phyloP scores from a whole-genome alignment of 2,888 invertebrate genomes.

The Hecatera dysodea region DNA sequence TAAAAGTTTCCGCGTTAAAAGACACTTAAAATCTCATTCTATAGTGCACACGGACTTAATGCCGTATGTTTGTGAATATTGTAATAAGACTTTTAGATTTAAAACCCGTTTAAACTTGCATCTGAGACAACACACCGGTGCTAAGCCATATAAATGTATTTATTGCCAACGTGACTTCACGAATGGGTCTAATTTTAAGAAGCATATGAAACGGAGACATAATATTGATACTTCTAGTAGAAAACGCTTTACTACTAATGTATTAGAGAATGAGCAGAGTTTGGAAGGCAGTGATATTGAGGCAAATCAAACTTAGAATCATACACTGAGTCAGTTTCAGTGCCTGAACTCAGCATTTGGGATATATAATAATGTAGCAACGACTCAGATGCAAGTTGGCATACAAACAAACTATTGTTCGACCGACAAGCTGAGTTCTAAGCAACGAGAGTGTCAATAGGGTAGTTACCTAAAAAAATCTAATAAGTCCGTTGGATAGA shows the following conservation, averaged over 20 bases:
- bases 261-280: slow-evolving; percentile 64
- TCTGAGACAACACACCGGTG: slow-evolving; percentile 87
- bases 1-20: slow-evolving; percentile 85
- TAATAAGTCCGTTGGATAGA: too few species aligned
- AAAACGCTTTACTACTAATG: slow-evolving; percentile 73
- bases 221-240: slow-evolving; percentile 84
- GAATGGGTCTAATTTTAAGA: slow-evolving; percentile 88
- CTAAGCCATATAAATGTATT: slow-evolving; percentile 85
- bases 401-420: too few species aligned
- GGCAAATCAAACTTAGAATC: slow-evolving; percentile 12
- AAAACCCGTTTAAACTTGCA: slow-evolving; percentile 86
- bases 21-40: slow-evolving; percentile 87
- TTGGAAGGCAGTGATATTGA: slow-evolving; percentile 54
- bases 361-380: too few species aligned
- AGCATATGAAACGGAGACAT: slow-evolving; percentile 87
- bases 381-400: too few species aligned
- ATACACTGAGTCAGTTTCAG: neutral
- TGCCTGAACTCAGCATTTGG: too few species aligned
- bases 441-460: too few species aligned
- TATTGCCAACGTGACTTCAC: slow-evolving; percentile 86
- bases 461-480: too few species aligned
- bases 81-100: slow-evolving; percentile 86
- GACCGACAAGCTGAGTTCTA: too few species aligned
- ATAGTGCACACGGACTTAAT: slow-evolving; percentile 87
- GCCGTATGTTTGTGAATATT: slow-evolving; percentile 85